These are phyloP conservation scores for Chelmon rostratus DNA, from an alignment of 2,797 vertebrate species.

Conservation along the genomic window DNA sequence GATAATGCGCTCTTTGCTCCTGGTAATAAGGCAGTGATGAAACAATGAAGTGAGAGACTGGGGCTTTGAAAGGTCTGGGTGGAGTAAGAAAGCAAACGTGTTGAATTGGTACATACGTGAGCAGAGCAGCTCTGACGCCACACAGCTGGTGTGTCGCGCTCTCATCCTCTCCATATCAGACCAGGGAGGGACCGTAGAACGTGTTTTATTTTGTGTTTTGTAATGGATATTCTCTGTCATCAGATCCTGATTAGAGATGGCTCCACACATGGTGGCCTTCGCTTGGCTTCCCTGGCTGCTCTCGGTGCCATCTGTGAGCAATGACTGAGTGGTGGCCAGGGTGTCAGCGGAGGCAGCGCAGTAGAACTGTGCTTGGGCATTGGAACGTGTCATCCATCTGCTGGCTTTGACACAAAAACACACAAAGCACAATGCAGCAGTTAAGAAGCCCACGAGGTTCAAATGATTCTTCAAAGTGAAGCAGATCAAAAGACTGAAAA, in stretches of 20 bases:
- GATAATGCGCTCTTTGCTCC: constrained; percentile 40
- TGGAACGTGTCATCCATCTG: constrained; percentile 38
- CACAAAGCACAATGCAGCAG: constrained; percentile 21
- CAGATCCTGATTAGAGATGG: constrained; percentile 46
- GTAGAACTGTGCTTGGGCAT: constrained; percentile 9
- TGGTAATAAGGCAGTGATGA: constrained; percentile 49
- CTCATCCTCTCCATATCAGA: constrained; percentile 37
- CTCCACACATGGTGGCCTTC: constrained; percentile 27
- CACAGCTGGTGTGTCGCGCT: constrained; percentile 54
- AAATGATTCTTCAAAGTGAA: constrained; percentile 18
- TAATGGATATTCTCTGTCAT: constrained; percentile 39
- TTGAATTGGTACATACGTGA: constrained; percentile 38
- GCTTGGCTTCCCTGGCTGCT: constrained; percentile 21
- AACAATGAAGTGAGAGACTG: constrained; percentile 35
- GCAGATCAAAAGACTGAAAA: constrained; percentile 18
- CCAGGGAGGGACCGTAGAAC: constrained; percentile 32
- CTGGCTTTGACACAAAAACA: constrained; percentile 36
- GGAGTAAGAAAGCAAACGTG: constrained; percentile 51
- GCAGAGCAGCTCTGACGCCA: constrained; percentile 49
- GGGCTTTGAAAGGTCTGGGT: constrained; percentile 47
- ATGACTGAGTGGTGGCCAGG: constrained; percentile 40
- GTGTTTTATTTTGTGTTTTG: constrained; percentile 32
- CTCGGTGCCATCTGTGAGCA: constrained; percentile 45
- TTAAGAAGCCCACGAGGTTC: constrained; percentile 25
- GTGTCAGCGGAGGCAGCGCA: constrained; percentile 16